Evolutionary conservation across 2,888 invertebrate species (phyloP), one percentile per base, ranked within the genome.

Genomic region (Drosophila tanythrix): DNA sequence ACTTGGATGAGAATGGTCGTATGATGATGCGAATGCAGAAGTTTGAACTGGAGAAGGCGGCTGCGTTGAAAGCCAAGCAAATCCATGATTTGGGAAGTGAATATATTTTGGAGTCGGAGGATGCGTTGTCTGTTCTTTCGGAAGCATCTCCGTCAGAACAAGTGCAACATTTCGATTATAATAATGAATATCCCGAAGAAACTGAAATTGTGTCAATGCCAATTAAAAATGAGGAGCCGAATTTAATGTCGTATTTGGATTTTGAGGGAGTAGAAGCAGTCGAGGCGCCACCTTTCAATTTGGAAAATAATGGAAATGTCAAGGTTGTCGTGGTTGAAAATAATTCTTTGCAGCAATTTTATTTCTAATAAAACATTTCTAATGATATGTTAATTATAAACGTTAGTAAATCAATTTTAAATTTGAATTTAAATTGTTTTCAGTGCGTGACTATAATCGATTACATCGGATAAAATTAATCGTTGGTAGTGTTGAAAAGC

Each of bases 21-120:
- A 62, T 92, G 0, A 93, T 92, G 92, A 92, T 92, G 93, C 93
- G 92, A 75, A 91, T 92, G 91, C 92, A 92, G 40, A 92, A 92
- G 50, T 74, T 92, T 27, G 89, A 93, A 36, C 52, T 93, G n/a
- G 92, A 93, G 63, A 83, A 92, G 13, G 91, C 93, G 0, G 92
- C 91, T 11, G 88, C 87, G 0, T 8, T 78, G 7, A 86, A 83
- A n/a, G 83, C 78, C 0, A 73, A 81, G 10, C 76, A 74, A 38
- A 25, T 70, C 6, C 57, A 67, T 25, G 62, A 73, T 27, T 21
- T 33, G 6, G 51, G 31, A 1, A 27, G 53, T 25, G 51, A 33
- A 38, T 65, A 35, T 53, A n/a, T 29, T 0, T 18, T 48, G 2
- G 59, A 60, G 2, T 13, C 40, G 0, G 51, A 27, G 0, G 18